phyloP scores from a whole-genome alignment of 1,140 invertebrate genomes.

The Phymastichus coffea region DNA sequence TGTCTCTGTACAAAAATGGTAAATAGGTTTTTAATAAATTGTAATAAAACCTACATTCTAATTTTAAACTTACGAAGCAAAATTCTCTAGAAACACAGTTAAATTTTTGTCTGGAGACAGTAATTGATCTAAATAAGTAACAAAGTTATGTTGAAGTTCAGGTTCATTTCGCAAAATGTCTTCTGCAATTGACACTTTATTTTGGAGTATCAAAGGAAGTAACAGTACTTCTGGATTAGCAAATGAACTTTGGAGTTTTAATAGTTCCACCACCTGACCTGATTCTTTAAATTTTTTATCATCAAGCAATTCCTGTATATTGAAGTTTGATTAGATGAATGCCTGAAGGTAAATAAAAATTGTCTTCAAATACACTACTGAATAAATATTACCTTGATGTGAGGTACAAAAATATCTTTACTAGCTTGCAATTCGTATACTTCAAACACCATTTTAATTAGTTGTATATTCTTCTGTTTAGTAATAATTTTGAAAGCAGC shows the following conservation, averaged over 20 bases:
- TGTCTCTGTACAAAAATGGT: constrained; percentile 50
- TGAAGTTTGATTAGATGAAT: background rate
- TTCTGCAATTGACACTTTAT: constrained; percentile 68
- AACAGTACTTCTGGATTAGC: constrained; percentile 64
- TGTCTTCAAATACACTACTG: constrained; percentile 1
- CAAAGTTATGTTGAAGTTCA: constrained; percentile 60
- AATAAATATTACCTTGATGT: constrained; percentile 46
- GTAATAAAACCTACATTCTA: background rate
- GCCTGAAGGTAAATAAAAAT: background rate
- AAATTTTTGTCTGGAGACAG: constrained; percentile 52
- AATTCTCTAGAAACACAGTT: background rate
- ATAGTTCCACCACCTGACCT: constrained; percentile 63
- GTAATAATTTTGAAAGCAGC: constrained; percentile 62
- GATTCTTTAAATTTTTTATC: constrained; percentile 66
- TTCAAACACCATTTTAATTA: constrained; percentile 58
- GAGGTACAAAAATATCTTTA: constrained; percentile 57
- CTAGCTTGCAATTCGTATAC: constrained; percentile 59
- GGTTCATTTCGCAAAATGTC: constrained; percentile 64
- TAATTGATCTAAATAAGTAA: constrained; percentile 65
- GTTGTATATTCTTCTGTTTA: constrained; percentile 56
- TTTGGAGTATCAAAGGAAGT: constrained; percentile 72
- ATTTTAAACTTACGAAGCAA: background rate
- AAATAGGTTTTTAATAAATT: constrained; percentile 21
- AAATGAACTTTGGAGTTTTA: constrained; percentile 66
- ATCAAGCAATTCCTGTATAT: constrained; percentile 52